A percentile compares a stretch with the other conserved stretches of the same genome.
These are phyloP conservation scores for Pseudorectes ferrugineus DNA, from an alignment of 2,113 vertebrate genomes.

Conservation along the genomic window DNA sequence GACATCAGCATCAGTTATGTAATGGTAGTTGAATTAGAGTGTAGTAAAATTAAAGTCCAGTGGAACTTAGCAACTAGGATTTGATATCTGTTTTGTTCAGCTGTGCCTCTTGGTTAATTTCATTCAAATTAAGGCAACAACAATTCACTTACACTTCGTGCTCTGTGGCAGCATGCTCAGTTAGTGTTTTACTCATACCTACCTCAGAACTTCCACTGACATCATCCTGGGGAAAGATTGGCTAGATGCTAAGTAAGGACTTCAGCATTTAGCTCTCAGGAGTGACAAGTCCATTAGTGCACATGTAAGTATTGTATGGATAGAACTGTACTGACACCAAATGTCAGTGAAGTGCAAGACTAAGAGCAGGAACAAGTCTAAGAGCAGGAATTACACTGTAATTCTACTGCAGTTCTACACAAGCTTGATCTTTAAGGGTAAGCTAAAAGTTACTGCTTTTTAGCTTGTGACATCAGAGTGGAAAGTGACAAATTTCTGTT, in stretches of 20 bases:
- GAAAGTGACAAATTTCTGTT: not conserved
- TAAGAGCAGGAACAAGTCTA: not conserved
- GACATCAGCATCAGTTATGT: not conserved
- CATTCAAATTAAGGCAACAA: not conserved
- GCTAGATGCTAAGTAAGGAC: not conserved
- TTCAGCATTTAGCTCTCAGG: not conserved
- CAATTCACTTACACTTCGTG: not conserved
- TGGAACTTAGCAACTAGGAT: not conserved
- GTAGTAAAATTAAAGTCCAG: not conserved
- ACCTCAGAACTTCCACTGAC: not conserved
- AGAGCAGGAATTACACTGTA: not conserved
- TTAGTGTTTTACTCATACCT: not conserved
- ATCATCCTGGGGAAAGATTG: not conserved
- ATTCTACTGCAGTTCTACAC: not conserved
- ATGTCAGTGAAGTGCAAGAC: not conserved
- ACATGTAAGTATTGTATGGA: not conserved
- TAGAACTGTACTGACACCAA: not conserved
- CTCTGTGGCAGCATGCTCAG: not conserved
- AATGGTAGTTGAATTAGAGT: not conserved
- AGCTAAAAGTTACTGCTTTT: not conserved
- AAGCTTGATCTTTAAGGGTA: not conserved
- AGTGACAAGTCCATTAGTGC: not conserved
- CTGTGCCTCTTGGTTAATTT: not conserved
- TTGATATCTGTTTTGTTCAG: not conserved
- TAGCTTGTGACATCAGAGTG: not conserved